Base-by-base conservation (phyloP, 2,888 invertebrate genomes). In the Antheraea assamensis region DNA sequence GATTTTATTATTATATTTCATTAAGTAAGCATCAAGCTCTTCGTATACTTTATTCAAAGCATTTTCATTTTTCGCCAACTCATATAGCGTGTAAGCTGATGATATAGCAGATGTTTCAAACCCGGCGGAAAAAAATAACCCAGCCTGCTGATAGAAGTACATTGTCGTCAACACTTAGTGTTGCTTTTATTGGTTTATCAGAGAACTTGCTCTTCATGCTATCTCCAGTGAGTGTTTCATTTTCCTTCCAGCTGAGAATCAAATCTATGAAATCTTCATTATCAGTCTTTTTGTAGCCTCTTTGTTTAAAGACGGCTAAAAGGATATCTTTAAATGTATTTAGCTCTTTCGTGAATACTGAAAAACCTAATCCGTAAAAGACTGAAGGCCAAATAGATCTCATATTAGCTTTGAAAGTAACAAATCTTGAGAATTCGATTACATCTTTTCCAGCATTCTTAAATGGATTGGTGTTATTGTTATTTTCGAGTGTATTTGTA, bases 111-210 rank as follows among this genome's bases (percentile, higher is more conserved):
- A 83, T 0, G 87, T 86, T 73, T 87, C 86, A 71, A 78, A 87
- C 1, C 87, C 87, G 47, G 84, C 86, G 7, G 78, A 78, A 55
- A 86, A 87, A 42, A 96, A 95, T 0, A 94, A 79, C 42, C 94
- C 89, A 0, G 94, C 90, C 72, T 96, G 95, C 0, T n/a, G 95
- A 92, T 0, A 90, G 87, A 30, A 95, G 76, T 73, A 95, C 83
- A 10, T 92, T 85, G 24, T 91, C 77, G 2, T 87, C 85, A 7
- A 94, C 76, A 8, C 82, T 76, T 0, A 86, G 58, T 4, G 74
- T 19, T 2, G 21, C 55, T 70, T 73, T 68, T 68, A 70, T 70
- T 17, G 42, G 13, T 7, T 70, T 35, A 55, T 35, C 27, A 19
- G 19, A 21, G 42, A 58, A 27, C 55, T 35, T 70, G 55, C 27